Base-by-base conservation (phyloP, 1,140 invertebrate species). In the Drosophila baimaii region DNA sequence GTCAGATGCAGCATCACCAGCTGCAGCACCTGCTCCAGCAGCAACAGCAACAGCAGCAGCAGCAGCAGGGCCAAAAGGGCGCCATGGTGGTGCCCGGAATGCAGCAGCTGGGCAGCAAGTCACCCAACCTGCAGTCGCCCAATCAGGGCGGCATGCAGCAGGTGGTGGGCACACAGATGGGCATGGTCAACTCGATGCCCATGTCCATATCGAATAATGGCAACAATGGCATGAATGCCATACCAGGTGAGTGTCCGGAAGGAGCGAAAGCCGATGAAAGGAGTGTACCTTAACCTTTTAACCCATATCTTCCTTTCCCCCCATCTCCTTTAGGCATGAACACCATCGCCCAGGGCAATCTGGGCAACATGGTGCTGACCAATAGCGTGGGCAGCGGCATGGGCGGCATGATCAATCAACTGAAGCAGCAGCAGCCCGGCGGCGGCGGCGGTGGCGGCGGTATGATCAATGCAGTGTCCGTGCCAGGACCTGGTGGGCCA, bases 121-220 rank as follows among this genome's bases (percentile, higher is more conserved):
- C 95, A 92, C 95, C 95, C 47, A 96, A 95, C 83, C 93, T 97
- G 91, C 96, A 97, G 92, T 96, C 96, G 44, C 96, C 96, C 49
- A 96, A 96, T 12, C 96, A 96, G 89, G 93, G 93, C 44, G 94
- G 93, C 81, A 91, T 95, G 84, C 82, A 81, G 84, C 81, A 81
- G 63, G 88, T 79, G 68, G 88, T 79, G 33, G 59, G 79, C 37
- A 56, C 77, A 12, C 95, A 94, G 78, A 94, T 94, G 92, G 93
- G 93, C 77, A 93, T 94, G 66, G 93, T 93, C 69, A 94, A 94
- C 90, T 93, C 94, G 39, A 94, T 95, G 81, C 93, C 94, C 19
- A 94, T 94, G 93, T 94, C 93, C 23, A 95, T 95, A 92, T 93
- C 94, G 51, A 94, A 93, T 89, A 93, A 93, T 83, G 94, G 94